Percentiles rank a stretch among this genome's conserved stretches.
These are phyloP conservation scores for Drosophila kuntzei DNA, from an alignment of 2,888 invertebrate genomes.

Conservation along the genomic window DNA sequence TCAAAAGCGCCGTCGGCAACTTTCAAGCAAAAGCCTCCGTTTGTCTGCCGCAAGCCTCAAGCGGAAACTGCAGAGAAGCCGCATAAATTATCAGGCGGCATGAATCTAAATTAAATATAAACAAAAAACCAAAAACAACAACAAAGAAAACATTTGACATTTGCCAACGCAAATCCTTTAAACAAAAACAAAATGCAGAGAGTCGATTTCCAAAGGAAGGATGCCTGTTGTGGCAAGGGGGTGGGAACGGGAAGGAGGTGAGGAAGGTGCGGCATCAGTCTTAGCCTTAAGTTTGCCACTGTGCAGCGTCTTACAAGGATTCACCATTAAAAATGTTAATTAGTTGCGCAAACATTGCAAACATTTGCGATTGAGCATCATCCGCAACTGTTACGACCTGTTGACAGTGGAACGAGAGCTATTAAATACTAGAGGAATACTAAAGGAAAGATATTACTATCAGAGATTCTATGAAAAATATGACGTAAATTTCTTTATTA, in stretches of 20 bases:
- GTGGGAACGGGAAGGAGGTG: not conserved
- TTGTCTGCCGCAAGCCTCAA: slow-evolving; percentile 4
- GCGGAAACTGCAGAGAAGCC: slow-evolving; percentile 61
- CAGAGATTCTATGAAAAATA: not conserved
- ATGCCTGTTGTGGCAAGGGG: not conserved
- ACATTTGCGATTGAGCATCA: slow-evolving; percentile 62
- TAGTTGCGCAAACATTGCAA: slow-evolving; percentile 80
- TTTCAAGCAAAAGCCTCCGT: slow-evolving; percentile 35
- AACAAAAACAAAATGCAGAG: slow-evolving; percentile 53
- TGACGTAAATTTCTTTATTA: no score
- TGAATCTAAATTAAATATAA: slow-evolving; percentile 79
- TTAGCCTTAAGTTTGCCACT: slow-evolving; percentile 35
- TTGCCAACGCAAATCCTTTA: slow-evolving; percentile 73
- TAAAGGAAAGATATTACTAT: not conserved
- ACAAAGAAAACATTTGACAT: slow-evolving; percentile 66
- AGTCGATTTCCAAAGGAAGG: slow-evolving; percentile 48
- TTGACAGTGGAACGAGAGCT: slow-evolving; percentile 41
- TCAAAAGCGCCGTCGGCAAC: slow-evolving; percentile 73
- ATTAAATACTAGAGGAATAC: not conserved
- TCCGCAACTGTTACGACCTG: slow-evolving; percentile 38
- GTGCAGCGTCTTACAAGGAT: slow-evolving; percentile 80
- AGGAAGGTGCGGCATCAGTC: slow-evolving; percentile 1
- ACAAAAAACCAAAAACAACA: slow-evolving; percentile 42
- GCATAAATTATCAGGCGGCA: slow-evolving; percentile 73
- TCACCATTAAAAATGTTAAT: slow-evolving; percentile 85